A percentile compares a stretch with the other conserved stretches of the same genome.
Evolutionary conservation across 2,797 vertebrate species (phyloP).

Genomic region (Anableps anableps): DNA sequence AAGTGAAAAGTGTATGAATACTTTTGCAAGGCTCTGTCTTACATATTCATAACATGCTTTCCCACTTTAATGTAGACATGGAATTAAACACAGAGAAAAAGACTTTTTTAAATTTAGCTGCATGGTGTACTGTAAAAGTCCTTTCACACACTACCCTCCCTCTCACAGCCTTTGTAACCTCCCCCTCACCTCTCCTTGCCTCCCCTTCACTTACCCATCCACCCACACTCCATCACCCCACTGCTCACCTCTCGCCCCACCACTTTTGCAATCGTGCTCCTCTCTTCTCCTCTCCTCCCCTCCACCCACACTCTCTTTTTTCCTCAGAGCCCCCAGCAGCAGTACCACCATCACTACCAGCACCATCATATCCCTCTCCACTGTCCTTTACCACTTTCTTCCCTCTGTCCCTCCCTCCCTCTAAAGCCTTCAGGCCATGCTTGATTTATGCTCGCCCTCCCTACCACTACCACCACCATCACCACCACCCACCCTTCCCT

Average conservation of each 20-base stretch:
- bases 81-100: slow-evolving; percentile 15
- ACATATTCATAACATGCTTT: background rate
- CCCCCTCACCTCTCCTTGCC: slow-evolving; percentile 66
- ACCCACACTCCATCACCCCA: slow-evolving; percentile 77
- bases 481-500: slow-evolving; percentile 74
- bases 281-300: slow-evolving; percentile 62
- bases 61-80: background rate
- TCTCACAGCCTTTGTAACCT: slow-evolving; percentile 66
- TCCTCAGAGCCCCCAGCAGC: slow-evolving; percentile 75
- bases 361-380: slow-evolving; percentile 62
- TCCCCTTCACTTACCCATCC: slow-evolving; percentile 70
- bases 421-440: slow-evolving; percentile 75
- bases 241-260: slow-evolving; percentile 75
- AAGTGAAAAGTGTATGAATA: background rate
- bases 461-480: slow-evolving; percentile 68
- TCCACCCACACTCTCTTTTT: slow-evolving; percentile 74
- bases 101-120: slow-evolving; percentile 45
- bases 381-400: slow-evolving; percentile 74
- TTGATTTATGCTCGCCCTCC: slow-evolving; percentile 79
- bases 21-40: background rate
- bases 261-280: slow-evolving; percentile 67
- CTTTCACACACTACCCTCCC: slow-evolving; percentile 47
- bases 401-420: slow-evolving; percentile 67
- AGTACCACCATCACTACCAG: slow-evolving; percentile 72
- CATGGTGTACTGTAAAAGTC: slow-evolving; percentile 25